Base-by-base conservation (phyloP, 2,113 vertebrate species). In the Clarias batrachus region DNA sequence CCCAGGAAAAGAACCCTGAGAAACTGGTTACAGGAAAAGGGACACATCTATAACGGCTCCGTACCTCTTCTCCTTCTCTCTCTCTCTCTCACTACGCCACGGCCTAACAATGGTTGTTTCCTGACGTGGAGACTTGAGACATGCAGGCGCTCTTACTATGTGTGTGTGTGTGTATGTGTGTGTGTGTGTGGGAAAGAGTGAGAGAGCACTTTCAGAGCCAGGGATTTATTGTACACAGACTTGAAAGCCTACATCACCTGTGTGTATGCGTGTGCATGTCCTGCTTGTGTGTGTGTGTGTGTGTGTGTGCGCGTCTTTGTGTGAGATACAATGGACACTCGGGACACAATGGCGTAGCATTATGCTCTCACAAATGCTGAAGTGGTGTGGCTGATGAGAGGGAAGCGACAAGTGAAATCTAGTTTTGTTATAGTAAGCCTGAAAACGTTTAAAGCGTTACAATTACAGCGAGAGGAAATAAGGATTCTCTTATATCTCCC, bases 101-200 rank as follows among this genome's bases (percentile, higher is more conserved):
- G 91, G 88, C 85, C 90, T 94, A 97, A 98, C 97, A 99, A 99
- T 98, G 89, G 95, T 89, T 76, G 92, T 92, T 97, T 98, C 97
- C 97, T 97, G 93, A 74, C 37, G 84, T 83, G 82, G 76, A 84
- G 89, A 57, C 81, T 86, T 85, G 83, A 82, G 85, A 80, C 52
- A 91, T 70, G 23, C 77, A 89, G 89, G 92, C 93, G 90, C 88
- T 37, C 86, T 86, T 89, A 88, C 88, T 82, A 89, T 88, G 90
- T n/a, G 27, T 77, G 77, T 70, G 63, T 66, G 84, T 66, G 74
- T 68, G 65, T 60, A 77, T 68, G 33, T 57, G 85, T 68, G 33
- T 57, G 76, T 68, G 54, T 71, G 86, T 84, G 86, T 84, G 87
- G 56, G 87, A 56, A 65, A 60, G 54, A 0, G 73, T 83, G 79